A percentile compares a stretch with the other conserved stretches of the same genome.
Conservation (phyloP, 1,140 invertebrate species). For the Scaptodrosophila lebanonensis region DNA sequence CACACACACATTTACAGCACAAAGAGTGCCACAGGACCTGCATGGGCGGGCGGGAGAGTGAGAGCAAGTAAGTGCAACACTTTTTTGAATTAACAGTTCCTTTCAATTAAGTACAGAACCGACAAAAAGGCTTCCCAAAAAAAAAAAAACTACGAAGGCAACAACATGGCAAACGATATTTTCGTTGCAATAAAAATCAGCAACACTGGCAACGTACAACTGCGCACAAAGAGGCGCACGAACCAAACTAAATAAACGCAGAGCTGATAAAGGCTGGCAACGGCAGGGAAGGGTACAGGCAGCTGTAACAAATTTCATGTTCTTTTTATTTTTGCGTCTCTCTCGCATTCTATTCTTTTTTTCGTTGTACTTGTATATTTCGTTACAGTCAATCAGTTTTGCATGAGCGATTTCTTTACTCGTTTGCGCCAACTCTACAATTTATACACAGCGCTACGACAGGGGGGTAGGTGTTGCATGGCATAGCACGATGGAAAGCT, state of each 20-base stretch:
- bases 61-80: background rate
- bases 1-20: no score
- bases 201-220: slow-evolving; percentile 54
- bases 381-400: slow-evolving; percentile 73
- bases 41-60: background rate
- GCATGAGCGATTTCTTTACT: slow-evolving; percentile 73
- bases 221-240: slow-evolving; percentile 45
- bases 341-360: slow-evolving; percentile 59
- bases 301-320: slow-evolving; percentile 70
- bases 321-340: slow-evolving; percentile 25
- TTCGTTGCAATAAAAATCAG: slow-evolving; percentile 72
- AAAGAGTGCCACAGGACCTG: slow-evolving; percentile 32
- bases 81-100: slow-evolving; percentile 68
- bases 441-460: slow-evolving; percentile 36
- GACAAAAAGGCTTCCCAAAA: slow-evolving; percentile 32
- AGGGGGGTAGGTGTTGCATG: background rate
- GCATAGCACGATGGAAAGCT: slow-evolving; percentile 29
- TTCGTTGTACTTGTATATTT: slow-evolving; percentile 18
- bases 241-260: slow-evolving; percentile 50
- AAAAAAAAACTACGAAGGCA: slow-evolving; percentile 13
- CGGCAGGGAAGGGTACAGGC: slow-evolving; percentile 3
- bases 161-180: slow-evolving; percentile 53
- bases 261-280: slow-evolving; percentile 50
- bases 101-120: slow-evolving; percentile 69
- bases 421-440: slow-evolving; percentile 72